Evolutionary conservation across 2,113 vertebrate species (phyloP).

Genomic region (Cheirogaleus medius): DNA sequence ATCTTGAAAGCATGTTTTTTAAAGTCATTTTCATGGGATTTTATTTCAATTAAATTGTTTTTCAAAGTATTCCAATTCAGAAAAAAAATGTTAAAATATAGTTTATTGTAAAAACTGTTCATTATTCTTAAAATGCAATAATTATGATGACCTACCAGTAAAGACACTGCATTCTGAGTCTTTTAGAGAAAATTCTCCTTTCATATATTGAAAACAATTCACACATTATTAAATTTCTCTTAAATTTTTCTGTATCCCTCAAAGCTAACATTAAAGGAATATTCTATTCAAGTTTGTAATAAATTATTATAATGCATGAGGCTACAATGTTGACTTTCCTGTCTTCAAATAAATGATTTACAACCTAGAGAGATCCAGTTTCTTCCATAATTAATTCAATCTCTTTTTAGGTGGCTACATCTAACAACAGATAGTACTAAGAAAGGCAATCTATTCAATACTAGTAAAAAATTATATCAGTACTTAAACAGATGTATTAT

Average conservation of each 20-base stretch:
- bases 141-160: slow-evolving; percentile 12
- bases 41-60: slow-evolving; percentile 58
- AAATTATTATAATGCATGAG: not conserved
- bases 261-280: not conserved
- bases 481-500: slow-evolving; percentile 6
- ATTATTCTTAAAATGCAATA: slow-evolving; percentile 37
- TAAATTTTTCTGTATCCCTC: not conserved
- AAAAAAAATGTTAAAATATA: slow-evolving; percentile 34
- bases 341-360: not conserved
- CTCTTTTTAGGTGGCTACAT: not conserved
- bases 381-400: not conserved
- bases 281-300: not conserved
- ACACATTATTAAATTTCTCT: not conserved
- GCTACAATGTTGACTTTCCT: not conserved
- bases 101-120: slow-evolving; percentile 43
- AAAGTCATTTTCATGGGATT: slow-evolving; percentile 30
- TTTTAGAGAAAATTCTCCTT: slow-evolving; percentile 37
- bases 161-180: not conserved
- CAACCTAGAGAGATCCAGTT: not conserved
- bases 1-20: slow-evolving; percentile 37
- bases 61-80: slow-evolving; percentile 50
- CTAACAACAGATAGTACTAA: not conserved
- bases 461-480: not conserved
- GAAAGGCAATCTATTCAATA: not conserved
- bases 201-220: not conserved